Base-by-base conservation (phyloP, 2,113 vertebrate genomes). In the Hydrolagus affinis region DNA sequence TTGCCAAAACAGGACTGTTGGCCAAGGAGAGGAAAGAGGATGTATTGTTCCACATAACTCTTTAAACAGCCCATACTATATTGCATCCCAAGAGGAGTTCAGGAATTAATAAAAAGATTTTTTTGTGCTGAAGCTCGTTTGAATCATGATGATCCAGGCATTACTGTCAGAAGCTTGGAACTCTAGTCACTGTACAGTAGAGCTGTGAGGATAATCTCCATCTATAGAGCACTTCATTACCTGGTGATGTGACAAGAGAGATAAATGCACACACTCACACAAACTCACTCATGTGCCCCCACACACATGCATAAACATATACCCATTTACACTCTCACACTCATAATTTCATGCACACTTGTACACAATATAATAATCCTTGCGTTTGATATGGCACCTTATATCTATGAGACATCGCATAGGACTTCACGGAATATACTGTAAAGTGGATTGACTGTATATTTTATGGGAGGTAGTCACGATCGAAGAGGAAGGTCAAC, bases 101-200 rank as follows among this genome's bases (percentile, higher is more conserved):
- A 64, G n/a, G 19, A 28, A 80, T 80, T 83, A 30, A 66, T 19
- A 32, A 83, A 17, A 44, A 83, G 32, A 66, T 83, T 83, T 28
- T 68, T 9, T 66, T 66, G 15, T 32, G 6, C 28, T 19, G 1
- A 6, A 17, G 32, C 25, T 19, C 14, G 21, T 14, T 80, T 83
- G 78, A 68, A 68, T 68, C 15, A 83, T 32, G 78, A 25, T 66
- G 60, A 25, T 66, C 78, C 76, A 15, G 11, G 56, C 76, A 15
- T 14, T 66, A 28, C 15, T 80, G 60, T 80, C 77, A 28, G n/a
- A 83, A 19, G 23, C 28, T 62, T 83, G 62, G 30, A 32, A 83
- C 21, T 83, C 60, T 83, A 19, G 66, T 83, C 78, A 68, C 15
- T 83, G 64, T 6, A 44, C 78, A 83, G 64, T 30, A 32, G 78